phyloP scores from a whole-genome alignment of 2,888 invertebrate species.

The Leptopilina drosophilae region DNA sequence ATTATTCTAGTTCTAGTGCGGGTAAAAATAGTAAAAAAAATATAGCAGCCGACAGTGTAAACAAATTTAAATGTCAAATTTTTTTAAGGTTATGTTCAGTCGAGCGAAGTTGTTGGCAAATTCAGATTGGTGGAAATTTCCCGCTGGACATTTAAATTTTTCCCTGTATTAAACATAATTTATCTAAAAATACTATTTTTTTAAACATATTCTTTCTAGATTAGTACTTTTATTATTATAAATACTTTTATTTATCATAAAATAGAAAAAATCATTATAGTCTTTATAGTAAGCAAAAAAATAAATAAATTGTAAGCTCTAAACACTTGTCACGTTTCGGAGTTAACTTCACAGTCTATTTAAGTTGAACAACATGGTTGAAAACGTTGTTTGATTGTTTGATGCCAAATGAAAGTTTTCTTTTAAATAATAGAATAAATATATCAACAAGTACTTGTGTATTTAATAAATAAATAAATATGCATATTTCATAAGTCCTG shows the following conservation, averaged over 20 bases:
- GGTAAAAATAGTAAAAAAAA: background rate
- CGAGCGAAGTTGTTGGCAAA: background rate
- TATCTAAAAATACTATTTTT: no score
- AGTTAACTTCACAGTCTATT: no score
- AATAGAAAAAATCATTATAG: no score
- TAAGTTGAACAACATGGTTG: background rate
- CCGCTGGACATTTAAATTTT: background rate
- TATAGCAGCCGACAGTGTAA: background rate
- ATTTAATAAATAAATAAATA: constrained; percentile 25
- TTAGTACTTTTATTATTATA: no score
- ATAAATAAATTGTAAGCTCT: no score
- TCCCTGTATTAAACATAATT: no score
- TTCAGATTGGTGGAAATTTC: background rate
- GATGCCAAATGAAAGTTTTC: background rate
- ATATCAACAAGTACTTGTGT: background rate
- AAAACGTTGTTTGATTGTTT: background rate
- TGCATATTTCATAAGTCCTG: background rate
- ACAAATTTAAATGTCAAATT: background rate
- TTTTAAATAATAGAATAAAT: background rate
- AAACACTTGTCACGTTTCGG: no score
- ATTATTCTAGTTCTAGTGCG: background rate
- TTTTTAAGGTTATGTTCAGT: background rate
- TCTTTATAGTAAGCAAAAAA: no score
- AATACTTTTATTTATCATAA: no score
- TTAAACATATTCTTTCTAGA: no score